A percentile compares a stretch with the other conserved stretches of the same genome.
These are phyloP conservation scores for Agrochola lota DNA, from an alignment of 2,888 invertebrate species.

Conservation along the genomic window DNA sequence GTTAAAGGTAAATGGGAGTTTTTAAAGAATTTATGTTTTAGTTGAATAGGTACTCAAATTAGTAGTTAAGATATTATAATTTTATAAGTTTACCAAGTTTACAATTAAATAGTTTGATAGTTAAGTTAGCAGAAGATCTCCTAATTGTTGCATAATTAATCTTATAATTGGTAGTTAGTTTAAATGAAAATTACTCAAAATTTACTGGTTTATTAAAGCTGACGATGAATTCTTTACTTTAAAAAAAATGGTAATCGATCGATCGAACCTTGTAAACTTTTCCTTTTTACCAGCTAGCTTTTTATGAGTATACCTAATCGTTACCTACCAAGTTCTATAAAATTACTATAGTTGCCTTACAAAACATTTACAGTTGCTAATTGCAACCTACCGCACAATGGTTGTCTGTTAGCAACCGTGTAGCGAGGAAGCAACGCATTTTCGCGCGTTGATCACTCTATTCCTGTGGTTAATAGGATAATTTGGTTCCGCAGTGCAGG, in stretches of 20 bases:
- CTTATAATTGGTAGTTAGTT: background rate
- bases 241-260: background rate
- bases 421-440: slow-evolving; percentile 82
- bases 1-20: background rate
- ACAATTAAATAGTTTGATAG: too few relatives aligned
- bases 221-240: background rate
- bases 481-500: slow-evolving; percentile 84
- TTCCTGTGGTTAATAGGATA: slow-evolving; percentile 87
- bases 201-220: too few relatives aligned
- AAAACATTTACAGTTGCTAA: slow-evolving; percentile 35
- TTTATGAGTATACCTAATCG: background rate
- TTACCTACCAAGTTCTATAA: slow-evolving; percentile 10
- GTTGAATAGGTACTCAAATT: background rate
- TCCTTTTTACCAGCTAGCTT: background rate
- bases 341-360: slow-evolving; percentile 9
- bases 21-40: background rate
- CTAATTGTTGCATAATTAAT: background rate
- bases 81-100: too few relatives aligned
- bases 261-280: background rate
- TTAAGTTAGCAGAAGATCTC: background rate
- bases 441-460: slow-evolving; percentile 87
- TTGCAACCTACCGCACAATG: slow-evolving; percentile 51
- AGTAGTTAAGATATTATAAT: too few relatives aligned
- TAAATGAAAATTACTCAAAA: background rate
- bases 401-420: slow-evolving; percentile 75